Base-by-base conservation (phyloP, 2,113 vertebrate species). In the Carassius auratus region DNA sequence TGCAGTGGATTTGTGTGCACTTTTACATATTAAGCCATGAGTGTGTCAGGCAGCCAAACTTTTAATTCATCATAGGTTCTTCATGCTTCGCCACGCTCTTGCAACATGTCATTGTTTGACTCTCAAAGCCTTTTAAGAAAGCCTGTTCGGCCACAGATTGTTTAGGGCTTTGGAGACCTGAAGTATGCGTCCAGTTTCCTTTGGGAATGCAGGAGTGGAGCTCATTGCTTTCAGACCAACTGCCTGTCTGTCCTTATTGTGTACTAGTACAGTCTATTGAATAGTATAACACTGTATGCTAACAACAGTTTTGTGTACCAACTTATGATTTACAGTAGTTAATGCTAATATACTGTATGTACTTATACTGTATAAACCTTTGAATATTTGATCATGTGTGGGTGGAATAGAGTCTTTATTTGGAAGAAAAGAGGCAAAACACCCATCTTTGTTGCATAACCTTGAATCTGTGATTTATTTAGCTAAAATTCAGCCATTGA, bases 81-180 rank as follows among this genome's bases (percentile, higher is more conserved):
- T 55, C 85, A 87, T 89, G 91, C 91, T 90, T 92, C 89, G 89
- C 83, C 89, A 88, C 88, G 84, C 83, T 83, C 64, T 89, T 90
- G 85, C 66, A 68, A 90, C 89, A 84, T 84, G 84, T 89, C 89
- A 91, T 92, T 93, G 90, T 92, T 94, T 92, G 82, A 90, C 86
- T 89, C 76, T 2, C 78, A 91, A 89, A 86, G 86, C 13, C 89
- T 87, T 92, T 92, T 90, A 91, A 85, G 84, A 90, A 88, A 78
- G 89, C 90, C 78, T 82, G 84, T 79, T 64, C 86, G 81, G 76
- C 81, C 75, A 73, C 75, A 91, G 87, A 93, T 93, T 94, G 92
- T 91, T 92, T 86, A 83, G 93, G 92, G 93, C 92, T 90, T 93
- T 93, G 89, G 92, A 94, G 93, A 93, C 92, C 88, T 90, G 88